Conservation (phyloP, 2,888 invertebrate species). For the Ectobius pallidus region DNA sequence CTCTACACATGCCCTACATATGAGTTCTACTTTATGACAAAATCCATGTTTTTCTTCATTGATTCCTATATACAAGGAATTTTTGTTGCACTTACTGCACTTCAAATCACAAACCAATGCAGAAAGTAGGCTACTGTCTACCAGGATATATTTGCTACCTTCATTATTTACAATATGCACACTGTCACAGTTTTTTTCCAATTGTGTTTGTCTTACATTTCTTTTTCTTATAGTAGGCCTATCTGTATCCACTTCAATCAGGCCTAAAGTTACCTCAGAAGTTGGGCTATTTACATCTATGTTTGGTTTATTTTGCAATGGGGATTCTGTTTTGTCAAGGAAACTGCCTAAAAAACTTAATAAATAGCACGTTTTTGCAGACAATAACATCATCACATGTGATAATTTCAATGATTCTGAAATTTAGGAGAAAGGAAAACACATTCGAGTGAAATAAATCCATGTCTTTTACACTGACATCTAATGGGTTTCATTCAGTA, state of each 20-base stretch:
- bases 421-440: not conserved
- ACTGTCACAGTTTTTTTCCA: not conserved
- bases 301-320: not conserved
- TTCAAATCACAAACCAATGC: not conserved
- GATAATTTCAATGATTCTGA: not conserved
- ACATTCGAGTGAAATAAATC: too few relatives aligned
- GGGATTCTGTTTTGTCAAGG: not conserved
- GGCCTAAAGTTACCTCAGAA: not conserved
- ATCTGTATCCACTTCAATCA: not conserved
- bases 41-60: not conserved
- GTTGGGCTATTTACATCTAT: not conserved
- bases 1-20: not conserved
- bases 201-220: not conserved
- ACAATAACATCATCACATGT: not conserved
- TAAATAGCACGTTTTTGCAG: not conserved
- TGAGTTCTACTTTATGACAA: not conserved
- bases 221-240: too few relatives aligned
- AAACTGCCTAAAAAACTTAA: not conserved
- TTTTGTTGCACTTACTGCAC: not conserved
- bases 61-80: not conserved
- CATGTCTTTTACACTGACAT: not conserved
- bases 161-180: not conserved
- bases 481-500: not conserved
- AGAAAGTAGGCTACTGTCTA: constrained; percentile 1
- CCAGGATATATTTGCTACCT: not conserved